Base-by-base conservation (phyloP, 2,113 vertebrate genomes). In the Rhinopomastus cyanomelas region DNA sequence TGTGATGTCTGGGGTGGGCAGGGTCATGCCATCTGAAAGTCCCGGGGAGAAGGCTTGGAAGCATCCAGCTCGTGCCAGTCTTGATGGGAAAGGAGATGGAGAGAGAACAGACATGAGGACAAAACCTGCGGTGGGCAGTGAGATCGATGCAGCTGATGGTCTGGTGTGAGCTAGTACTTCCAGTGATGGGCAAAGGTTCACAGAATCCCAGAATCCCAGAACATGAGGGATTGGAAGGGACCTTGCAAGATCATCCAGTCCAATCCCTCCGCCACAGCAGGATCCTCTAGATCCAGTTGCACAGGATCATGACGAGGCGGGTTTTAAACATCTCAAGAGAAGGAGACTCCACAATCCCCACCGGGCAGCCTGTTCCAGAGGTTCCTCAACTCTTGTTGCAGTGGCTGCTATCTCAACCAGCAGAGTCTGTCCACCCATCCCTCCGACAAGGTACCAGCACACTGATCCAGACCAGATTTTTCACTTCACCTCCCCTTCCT, bases 401-500 rank as follows among this genome's bases (percentile, higher is more conserved):
- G 25, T 34, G 2, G 1, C 6, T 42, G 39, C 51, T 55, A 64
- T 57, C 80, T 49, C 5, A 49, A 66, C 37, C 27, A 1, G 2
- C 52, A 14, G 60, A 80, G 88, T 20, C 60, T n/a, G n/a, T n/a
- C n/a, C n/a, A n/a, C n/a, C n/a, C n/a, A n/a, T n/a, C n/a, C 72
- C 4, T 52, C 71, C 4, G 37, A 69, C 0, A 10, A 92, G 88
- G 36, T 71, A 29, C 44, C 32, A 81, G 42, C 42, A 83, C 8
- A 0, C 53, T 11, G 85, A 95, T 95, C 94, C 94, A 96, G 92
- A 91, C 94, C 95, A 95, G 94, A 88, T 96, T 96, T 96, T 96
- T 96, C 61, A 59, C 92, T 88, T 93, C 86, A 89, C 95, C 88
- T 91, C 84, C 42, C 71, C 46, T 94, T 88, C 48, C 81, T 94